A percentile compares a stretch with the other conserved stretches of the same genome.
These are phyloP conservation scores for Pogonognathellus flavescens DNA, from an alignment of 1,140 invertebrate species.

Conservation along the genomic window DNA sequence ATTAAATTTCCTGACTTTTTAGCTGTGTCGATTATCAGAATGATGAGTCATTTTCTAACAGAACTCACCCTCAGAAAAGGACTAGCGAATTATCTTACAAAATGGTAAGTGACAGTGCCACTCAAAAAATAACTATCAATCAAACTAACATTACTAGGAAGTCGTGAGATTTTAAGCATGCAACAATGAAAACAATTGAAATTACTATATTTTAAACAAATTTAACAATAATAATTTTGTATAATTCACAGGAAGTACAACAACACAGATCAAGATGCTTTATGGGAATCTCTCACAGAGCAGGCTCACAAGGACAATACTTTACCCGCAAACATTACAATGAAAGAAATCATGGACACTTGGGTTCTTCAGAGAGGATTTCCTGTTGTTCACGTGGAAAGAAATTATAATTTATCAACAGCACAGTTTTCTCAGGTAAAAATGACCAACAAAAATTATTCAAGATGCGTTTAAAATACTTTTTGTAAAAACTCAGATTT, in stretches of 20 bases:
- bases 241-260: constrained; percentile 76
- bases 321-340: constrained; percentile 68
- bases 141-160: no score
- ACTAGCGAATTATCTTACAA: constrained; percentile 81
- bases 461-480: no score
- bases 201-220: neutral
- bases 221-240: neutral
- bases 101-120: constrained; percentile 76
- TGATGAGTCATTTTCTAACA: constrained; percentile 94
- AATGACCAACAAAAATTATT: neutral
- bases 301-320: constrained; percentile 77
- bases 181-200: no score
- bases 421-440: constrained; percentile 75
- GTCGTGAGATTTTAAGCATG: no score
- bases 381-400: constrained; percentile 82
- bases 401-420: constrained; percentile 76
- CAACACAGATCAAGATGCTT: constrained; percentile 86
- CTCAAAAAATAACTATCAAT: no score
- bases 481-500: no score
- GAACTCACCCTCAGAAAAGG: constrained; percentile 86
- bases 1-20: no score
- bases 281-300: constrained; percentile 85
- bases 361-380: constrained; percentile 74
- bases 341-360: constrained; percentile 40
- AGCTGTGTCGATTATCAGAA: constrained; percentile 87